These are phyloP conservation scores for Myotis daubentonii DNA, from an alignment of 2,797 vertebrate genomes.

Conservation along the genomic window DNA sequence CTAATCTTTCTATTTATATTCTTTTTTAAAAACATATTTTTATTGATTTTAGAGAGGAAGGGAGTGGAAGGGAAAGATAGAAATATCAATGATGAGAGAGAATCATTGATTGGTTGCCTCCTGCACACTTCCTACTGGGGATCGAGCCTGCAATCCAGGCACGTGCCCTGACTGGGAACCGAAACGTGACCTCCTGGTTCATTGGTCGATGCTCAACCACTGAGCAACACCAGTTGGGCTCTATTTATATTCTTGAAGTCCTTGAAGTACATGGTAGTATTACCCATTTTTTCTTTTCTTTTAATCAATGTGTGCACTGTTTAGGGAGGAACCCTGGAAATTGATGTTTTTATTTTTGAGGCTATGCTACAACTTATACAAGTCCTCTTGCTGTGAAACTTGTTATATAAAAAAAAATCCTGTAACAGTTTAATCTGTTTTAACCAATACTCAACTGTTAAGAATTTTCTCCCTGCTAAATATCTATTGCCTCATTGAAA, in stretches of 20 bases:
- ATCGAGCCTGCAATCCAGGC: neutral
- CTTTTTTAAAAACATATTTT: neutral
- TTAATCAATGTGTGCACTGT: neutral
- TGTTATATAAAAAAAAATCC: neutral
- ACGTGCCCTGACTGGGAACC: neutral
- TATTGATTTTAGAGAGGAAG: neutral
- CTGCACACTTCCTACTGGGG: neutral
- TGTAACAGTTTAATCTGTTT: slow-evolving; percentile 40
- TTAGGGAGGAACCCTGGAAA: neutral
- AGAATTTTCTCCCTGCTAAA: neutral
- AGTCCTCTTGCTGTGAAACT: neutral
- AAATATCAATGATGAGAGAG: neutral
- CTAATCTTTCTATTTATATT: slow-evolving; percentile 11
- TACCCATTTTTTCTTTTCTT: neutral
- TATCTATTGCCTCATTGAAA: neutral
- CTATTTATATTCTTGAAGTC: slow-evolving; percentile 10
- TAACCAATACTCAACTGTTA: slow-evolving; percentile 2
- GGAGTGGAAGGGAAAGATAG: neutral
- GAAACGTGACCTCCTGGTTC: neutral
- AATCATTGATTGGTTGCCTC: neutral
- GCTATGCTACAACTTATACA: neutral
- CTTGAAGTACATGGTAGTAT: neutral
- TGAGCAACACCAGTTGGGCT: neutral
- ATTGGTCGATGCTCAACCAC: neutral
- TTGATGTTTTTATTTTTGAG: neutral